Conservation (phyloP, 1,140 invertebrate species). For the Pararge aegeria region DNA sequence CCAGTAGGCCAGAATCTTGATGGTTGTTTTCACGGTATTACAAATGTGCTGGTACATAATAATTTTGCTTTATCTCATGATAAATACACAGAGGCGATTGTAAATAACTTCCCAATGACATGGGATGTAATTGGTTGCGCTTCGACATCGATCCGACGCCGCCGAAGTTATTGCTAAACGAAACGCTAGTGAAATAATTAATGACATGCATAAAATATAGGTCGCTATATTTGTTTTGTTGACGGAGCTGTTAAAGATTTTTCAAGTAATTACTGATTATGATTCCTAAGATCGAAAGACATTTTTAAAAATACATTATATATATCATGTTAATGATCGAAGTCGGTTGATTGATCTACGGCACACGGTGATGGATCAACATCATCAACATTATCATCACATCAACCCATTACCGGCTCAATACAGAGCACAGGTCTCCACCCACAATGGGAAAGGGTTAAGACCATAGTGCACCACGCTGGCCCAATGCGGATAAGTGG, state of each 20-base stretch:
- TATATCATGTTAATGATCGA: no score
- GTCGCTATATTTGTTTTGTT: constrained; percentile 23
- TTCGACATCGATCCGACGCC: constrained; percentile 51
- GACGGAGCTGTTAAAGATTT: background rate
- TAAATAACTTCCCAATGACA: constrained; percentile 67
- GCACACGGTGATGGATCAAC: no score
- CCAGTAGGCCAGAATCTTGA: constrained; percentile 18
- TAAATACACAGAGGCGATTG: constrained; percentile 60
- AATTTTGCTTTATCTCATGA: constrained; percentile 53
- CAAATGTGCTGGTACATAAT: constrained; percentile 33
- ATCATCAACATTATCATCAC: no score
- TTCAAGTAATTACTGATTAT: no score
- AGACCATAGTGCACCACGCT: no score
- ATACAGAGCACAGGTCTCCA: no score
- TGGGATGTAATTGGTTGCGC: constrained; percentile 63
- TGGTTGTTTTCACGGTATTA: constrained; percentile 17
- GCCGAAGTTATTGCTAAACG: constrained; percentile 36
- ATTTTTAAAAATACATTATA: no score
- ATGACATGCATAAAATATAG: constrained; percentile 15
- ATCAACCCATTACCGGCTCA: no score
- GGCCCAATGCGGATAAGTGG: no score
- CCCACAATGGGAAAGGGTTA: no score
- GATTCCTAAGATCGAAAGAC: no score
- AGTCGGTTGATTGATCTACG: no score
- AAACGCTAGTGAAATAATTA: constrained; percentile 28